A percentile compares a stretch with the other conserved stretches of the same genome.
Evolutionary conservation across 1,140 invertebrate genomes (phyloP).

Genomic region (Bicyclus anynana): DNA sequence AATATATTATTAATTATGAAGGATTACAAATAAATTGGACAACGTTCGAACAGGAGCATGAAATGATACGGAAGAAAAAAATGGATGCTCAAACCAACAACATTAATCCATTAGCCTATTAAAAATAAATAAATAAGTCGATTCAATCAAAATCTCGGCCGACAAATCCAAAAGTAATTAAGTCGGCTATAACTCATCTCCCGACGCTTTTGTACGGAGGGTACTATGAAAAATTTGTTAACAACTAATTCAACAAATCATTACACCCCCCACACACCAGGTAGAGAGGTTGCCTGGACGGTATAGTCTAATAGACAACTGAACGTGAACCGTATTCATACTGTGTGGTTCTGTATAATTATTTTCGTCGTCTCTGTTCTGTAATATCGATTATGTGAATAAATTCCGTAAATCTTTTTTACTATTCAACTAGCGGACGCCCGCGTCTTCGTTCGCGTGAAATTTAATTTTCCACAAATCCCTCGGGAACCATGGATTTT

Average conservation of each 20-base stretch:
- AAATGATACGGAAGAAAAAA: background rate
- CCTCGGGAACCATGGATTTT: too few relatives aligned
- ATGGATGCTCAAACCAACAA: conserved; percentile 5
- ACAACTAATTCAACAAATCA: conserved; percentile 44
- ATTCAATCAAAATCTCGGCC: conserved; percentile 23
- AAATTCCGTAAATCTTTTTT: too few relatives aligned
- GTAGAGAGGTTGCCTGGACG: conserved; percentile 20
- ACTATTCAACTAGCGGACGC: too few relatives aligned
- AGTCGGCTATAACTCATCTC: conserved; percentile 32
- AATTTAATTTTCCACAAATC: too few relatives aligned
- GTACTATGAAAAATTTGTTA: conserved; percentile 35
- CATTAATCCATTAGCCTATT: conserved; percentile 12
- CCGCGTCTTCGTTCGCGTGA: too few relatives aligned
- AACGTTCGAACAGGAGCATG: background rate
- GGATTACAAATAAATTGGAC: too few relatives aligned
- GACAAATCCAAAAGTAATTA: conserved; percentile 40
- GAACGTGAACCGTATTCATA: background rate
- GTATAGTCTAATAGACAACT: background rate
- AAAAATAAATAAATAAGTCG: conserved; percentile 27
- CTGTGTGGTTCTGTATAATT: background rate
- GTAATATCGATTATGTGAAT: too few relatives aligned
- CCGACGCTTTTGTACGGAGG: conserved; percentile 22
- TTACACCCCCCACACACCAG: conserved; percentile 45
- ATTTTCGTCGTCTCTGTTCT: too few relatives aligned
- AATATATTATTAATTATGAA: too few relatives aligned